Evolutionary conservation across 2,888 invertebrate species (phyloP), one percentile per base, ranked within the genome.

Genomic region (Acanthacorydalis orientalis): DNA sequence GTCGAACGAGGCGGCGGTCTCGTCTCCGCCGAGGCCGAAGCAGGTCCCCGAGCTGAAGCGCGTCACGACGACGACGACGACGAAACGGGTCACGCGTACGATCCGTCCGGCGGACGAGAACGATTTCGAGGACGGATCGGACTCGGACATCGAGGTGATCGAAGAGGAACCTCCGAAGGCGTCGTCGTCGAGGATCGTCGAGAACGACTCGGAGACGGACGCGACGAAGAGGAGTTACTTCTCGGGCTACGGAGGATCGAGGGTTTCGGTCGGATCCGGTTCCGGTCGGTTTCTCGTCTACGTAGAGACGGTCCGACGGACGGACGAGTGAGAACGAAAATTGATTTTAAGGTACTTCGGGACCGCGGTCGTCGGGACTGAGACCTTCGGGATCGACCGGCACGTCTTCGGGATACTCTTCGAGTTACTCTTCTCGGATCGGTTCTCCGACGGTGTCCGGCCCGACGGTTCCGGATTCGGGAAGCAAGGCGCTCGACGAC

Each of bases 81-180:
- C 73, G 2, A 68, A 72, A 0, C 69, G 73, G 40, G 64, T 71
- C 1, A 71, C 70, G 4, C 69, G 69, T 47, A 70, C 72, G 11
- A 31, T 39, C 0, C 68, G 65, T 1, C 52, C 55, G 7, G 57
- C 57, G 1, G 55, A 51, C 0, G 69, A 70, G 48, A 78, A 78
- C 52, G 80, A 77, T 43, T 72, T 77, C 53, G 81, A 81, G 57
- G 80, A 80, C 1, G 80, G 80, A 7, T 81, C 80, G 0, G 81
- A 82, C 58, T 80, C 80, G 23, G 81, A 82, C 57, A 72, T 78
- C 1, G 77, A 77, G 50, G 55, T 63, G 44, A 60, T 57, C 11
- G 71, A 71, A 10, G 68, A 67, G 53, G 69, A 68, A 56, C 64
- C 64, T 0, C 56, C 67, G 1, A 59, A 64, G 10, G 60, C 67